Evolutionary conservation across 2,113 vertebrate species (phyloP), one percentile per base, ranked within the genome.

Genomic region (Stomatorhinus ivindoensis): DNA sequence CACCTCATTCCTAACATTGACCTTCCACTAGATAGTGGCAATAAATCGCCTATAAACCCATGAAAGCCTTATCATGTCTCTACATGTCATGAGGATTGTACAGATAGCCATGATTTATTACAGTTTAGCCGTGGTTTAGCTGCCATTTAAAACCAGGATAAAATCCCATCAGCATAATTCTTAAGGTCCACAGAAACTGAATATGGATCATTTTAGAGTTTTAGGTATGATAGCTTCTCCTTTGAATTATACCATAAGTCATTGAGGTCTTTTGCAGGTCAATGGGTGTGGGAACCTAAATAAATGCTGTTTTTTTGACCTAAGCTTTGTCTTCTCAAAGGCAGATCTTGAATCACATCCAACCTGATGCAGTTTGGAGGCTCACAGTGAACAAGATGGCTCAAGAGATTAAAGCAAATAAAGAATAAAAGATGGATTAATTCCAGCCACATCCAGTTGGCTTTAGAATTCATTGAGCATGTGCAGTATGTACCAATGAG

Each of bases 341-440:
- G 55, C 17, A 11, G 84, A 93, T 92, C 92, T 46, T 27, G 61
- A 42, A 90, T 73, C 8, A 42, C 82, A 84, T 21, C 82, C 82
- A 84, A 61, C 86, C 85, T 69, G 88, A 91, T 88, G 31, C 69
- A 82, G 24, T 84, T 84, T 90, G 85, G 4, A 90, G 80, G 51
- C 44, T 2, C 46, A 84, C 39, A 27, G 27, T 61, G 87, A 51
- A 58, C n/a, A 88, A 86, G 31, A 47, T 48, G 46, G 21, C 55
- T 44, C 1, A 50, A 82, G 76, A 92, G 92, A 93, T 93, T 91
- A 89, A 89, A 65, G 3, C 61, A 89, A 91, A 91, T 50, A 61
- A 93, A 93, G 88, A 91, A 47, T 90, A 86, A 31, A 93, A 94
- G 94, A 92, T 91, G 90, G 87, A 91, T 92, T 19, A 92, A 93